Conservation (phyloP, 2,113 vertebrate genomes). For the Rhinichthys klamathensis region DNA sequence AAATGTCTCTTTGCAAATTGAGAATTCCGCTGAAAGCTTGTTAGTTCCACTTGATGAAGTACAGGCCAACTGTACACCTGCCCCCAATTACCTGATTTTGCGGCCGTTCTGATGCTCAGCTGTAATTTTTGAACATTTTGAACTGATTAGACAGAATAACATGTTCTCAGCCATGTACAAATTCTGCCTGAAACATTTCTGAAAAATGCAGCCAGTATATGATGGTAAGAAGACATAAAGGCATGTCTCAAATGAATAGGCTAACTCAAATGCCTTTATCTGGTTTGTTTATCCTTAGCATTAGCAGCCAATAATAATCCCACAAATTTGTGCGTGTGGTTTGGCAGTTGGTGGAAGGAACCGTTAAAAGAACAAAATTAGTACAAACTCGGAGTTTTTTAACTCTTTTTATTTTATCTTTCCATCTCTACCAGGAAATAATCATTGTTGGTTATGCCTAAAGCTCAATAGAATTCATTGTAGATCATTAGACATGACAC, state of each 20-base stretch:
- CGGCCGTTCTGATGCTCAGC: background rate
- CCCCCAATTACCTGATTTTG: slow-evolving; percentile 51
- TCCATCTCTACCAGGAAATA: background rate
- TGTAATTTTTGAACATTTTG: background rate
- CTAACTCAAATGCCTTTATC: background rate
- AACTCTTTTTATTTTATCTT: background rate
- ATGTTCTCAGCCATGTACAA: background rate
- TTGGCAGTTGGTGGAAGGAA: background rate
- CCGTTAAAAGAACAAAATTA: background rate
- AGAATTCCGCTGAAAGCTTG: slow-evolving; percentile 22
- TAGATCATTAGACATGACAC: background rate
- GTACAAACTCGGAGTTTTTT: background rate
- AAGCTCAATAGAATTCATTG: background rate
- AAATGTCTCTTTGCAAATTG: slow-evolving; percentile 48
- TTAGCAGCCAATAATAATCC: background rate
- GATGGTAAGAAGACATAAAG: background rate
- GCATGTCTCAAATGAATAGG: background rate
- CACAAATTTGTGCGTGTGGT: background rate
- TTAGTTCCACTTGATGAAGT: slow-evolving; percentile 47
- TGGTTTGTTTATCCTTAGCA: background rate
- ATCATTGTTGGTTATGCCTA: background rate
- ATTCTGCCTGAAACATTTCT: background rate
- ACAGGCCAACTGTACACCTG: slow-evolving; percentile 59
- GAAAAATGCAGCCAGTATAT: background rate
- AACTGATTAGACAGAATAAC: background rate